Percentiles rank a stretch among this genome's conserved stretches.
Conservation (phyloP, 2,113 vertebrate genomes). For the Podocnemis expansa region DNA sequence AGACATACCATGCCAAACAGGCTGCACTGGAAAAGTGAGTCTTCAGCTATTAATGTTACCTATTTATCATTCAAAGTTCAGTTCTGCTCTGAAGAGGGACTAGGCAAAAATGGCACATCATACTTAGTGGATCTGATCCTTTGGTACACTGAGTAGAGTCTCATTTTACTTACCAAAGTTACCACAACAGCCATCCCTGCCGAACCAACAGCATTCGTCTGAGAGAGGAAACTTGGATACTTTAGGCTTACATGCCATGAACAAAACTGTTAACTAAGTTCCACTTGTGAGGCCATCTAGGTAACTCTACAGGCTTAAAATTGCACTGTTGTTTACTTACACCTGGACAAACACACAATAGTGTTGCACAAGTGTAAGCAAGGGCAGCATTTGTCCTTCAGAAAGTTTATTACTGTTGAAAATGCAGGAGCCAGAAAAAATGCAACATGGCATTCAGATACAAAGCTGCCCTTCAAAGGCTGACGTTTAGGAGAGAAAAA, state of each 20-base stretch:
- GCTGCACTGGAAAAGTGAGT: neutral
- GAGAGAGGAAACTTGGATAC: neutral
- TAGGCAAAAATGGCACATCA: neutral
- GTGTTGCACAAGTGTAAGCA: too few relatives aligned
- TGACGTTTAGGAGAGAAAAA: too few relatives aligned
- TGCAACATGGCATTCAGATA: too few relatives aligned
- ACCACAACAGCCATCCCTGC: neutral
- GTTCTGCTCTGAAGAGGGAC: neutral
- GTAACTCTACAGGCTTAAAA: neutral
- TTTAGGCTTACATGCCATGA: neutral
- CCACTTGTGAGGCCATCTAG: neutral
- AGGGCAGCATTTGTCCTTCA: too few relatives aligned
- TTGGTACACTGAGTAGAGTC: neutral
- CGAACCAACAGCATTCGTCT: fast-evolving
- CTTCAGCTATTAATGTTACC: neutral
- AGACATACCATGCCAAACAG: neutral
- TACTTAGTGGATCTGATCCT: neutral
- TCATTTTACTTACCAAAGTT: neutral
- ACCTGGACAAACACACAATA: too few relatives aligned
- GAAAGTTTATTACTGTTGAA: too few relatives aligned
- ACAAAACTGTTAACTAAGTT: neutral
- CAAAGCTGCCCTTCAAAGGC: too few relatives aligned
- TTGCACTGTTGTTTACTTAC: too few relatives aligned
- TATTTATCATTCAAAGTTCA: neutral
- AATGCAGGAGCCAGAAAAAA: too few relatives aligned